Evolutionary conservation across 1,140 invertebrate species (phyloP), one percentile per base, ranked within the genome.

Genomic region (Nasonia vitripennis): DNA sequence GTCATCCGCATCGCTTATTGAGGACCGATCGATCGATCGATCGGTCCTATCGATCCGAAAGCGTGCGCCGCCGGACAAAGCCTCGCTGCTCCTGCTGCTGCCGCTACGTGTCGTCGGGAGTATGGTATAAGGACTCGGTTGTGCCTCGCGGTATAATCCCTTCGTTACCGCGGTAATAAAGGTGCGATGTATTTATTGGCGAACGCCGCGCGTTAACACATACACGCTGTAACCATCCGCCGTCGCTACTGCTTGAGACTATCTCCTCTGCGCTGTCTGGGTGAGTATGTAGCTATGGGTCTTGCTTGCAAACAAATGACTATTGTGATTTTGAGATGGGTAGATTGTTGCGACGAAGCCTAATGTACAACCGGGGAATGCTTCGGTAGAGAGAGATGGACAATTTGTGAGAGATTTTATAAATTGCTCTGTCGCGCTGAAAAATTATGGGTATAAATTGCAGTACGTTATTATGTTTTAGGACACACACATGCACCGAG

Each of bases 181-280:
- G 86, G 88, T 90, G 89, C 87, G 86, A 89, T 86, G 88, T 89
- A 90, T 91, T 91, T 90, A 90, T 89, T 89, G 89, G 86, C 82
- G 86, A 88, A 88, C 89, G 87, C 82, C 88, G 87, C 37, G 27
- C 83, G 67, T 84, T 73, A 62, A 20, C 62, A 68, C 75, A 51
- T 71, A 88, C 78, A 88, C n/a, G 34, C 45, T 45, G 37, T 89
- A 90, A 88, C 87, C 86, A 90, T 87, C 83, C 31, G 48, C 37
- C 45, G 17, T 27, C n/a, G 20, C 37, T 75, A 12, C 45, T 34
- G 20, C 23, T 17, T 81, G 9, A 12, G 31, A 31, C 78, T 34
- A 17, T 68, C 78, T 70, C 20, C 37, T 1, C n/a, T 71, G n/a
- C 34, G 68, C 23, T 71, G 7, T 74, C 27, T 48, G 20, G 27